Percentiles rank a stretch among this genome's conserved stretches.
phyloP scores from a whole-genome alignment of 2,797 vertebrate species.

The Tokudaia tokunoshimensis region DNA sequence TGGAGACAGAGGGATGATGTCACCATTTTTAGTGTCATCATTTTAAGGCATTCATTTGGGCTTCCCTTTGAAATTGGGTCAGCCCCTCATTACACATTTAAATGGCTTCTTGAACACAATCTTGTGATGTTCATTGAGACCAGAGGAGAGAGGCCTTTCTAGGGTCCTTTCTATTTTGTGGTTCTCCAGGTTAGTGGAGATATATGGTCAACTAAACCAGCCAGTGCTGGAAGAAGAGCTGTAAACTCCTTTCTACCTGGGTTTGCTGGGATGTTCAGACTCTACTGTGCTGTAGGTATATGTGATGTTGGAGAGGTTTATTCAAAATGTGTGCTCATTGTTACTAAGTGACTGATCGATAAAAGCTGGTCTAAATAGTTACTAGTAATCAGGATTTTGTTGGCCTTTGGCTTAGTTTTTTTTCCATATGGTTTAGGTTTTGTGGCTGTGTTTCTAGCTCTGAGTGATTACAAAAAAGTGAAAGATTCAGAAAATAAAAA shows the following conservation, averaged over 20 bases:
- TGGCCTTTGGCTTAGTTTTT: constrained; percentile 47
- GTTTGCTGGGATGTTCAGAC: constrained; percentile 10
- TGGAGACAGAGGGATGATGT: background rate
- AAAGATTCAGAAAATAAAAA: constrained; percentile 63
- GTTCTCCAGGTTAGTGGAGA: background rate
- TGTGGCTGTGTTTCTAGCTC: constrained; percentile 43
- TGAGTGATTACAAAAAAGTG: constrained; percentile 63
- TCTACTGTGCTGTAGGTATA: constrained; percentile 13
- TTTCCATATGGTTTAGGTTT: constrained; percentile 73
- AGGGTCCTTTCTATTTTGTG: background rate
- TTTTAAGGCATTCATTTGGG: background rate
- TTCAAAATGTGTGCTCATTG: constrained; percentile 24
- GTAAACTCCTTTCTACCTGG: background rate
- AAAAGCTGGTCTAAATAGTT: constrained; percentile 45
- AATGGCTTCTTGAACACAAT: background rate
- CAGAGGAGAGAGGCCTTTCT: background rate
- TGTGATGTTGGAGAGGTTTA: background rate
- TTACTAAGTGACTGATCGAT: constrained; percentile 51
- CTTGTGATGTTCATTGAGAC: background rate
- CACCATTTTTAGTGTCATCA: background rate
- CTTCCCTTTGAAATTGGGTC: constrained; percentile 2
- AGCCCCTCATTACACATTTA: background rate
- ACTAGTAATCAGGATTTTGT: constrained; percentile 32
- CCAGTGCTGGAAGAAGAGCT: background rate
- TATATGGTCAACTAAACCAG: background rate